Conservation (phyloP, 35 echinoderm and acorn worm genomes). For the Stichopus chloronotus region DNA sequence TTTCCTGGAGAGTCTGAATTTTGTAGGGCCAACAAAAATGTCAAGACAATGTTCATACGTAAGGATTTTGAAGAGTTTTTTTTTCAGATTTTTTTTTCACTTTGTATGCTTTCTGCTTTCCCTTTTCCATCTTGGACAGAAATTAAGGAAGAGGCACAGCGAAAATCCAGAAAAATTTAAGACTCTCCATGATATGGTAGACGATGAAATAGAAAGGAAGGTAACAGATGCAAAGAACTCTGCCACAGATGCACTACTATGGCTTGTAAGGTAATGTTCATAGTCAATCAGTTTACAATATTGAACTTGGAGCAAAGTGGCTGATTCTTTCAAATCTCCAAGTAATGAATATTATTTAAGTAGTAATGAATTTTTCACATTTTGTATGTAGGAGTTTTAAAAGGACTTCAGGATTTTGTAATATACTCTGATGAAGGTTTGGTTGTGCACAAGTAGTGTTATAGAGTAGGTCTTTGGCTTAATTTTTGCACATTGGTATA, state of each 20-base stretch:
- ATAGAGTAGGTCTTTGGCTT: no score
- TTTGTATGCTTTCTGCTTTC: not conserved
- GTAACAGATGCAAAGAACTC: constrained; percentile 61
- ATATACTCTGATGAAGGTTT: no score
- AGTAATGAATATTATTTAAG: not conserved
- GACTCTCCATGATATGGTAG: constrained; percentile 62
- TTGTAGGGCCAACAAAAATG: no score
- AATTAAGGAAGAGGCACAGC: constrained; percentile 67
- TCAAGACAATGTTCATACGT: no score
- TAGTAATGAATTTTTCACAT: not conserved
- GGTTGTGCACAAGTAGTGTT: no score
- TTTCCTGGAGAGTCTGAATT: no score
- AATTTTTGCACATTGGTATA: no score
- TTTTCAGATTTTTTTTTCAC: not conserved
- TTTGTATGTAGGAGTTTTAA: not conserved
- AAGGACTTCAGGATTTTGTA: no score
- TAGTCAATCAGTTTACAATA: not conserved
- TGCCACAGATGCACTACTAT: constrained; percentile 75
- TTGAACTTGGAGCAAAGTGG: not conserved
- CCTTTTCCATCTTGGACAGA: constrained; percentile 35
- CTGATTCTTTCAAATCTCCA: not conserved
- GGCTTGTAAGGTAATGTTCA: constrained; percentile 62
- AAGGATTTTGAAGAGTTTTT: no score
- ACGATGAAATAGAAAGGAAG: constrained; percentile 59
- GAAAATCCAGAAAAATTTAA: constrained; percentile 52